Percentiles rank a stretch among this genome's conserved stretches.
Conservation (phyloP, 1,140 invertebrate species). For the Coelopa frigida region DNA sequence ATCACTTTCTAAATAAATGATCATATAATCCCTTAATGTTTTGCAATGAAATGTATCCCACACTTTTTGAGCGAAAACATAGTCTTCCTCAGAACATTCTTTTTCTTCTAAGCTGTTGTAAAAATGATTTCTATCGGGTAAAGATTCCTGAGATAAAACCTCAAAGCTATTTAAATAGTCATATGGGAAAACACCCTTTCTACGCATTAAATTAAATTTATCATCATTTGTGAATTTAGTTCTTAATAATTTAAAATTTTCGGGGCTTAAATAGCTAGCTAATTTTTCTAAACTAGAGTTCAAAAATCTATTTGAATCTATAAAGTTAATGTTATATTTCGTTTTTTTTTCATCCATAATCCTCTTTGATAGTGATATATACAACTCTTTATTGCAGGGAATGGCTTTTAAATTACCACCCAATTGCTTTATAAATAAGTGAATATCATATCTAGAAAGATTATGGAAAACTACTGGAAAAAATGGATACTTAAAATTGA, state of each 20-base stretch:
- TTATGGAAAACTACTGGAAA: constrained; percentile 43
- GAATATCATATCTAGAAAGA: constrained; percentile 34
- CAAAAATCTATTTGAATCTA: too few species aligned
- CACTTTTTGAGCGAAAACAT: constrained; percentile 43
- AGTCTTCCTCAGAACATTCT: constrained; percentile 32
- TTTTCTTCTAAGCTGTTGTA: constrained; percentile 30
- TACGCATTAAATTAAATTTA: constrained; percentile 25
- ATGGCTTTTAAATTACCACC: constrained; percentile 31
- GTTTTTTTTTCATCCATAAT: constrained; percentile 12
- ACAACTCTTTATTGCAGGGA: constrained; percentile 39
- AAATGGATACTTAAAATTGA: constrained; percentile 27
- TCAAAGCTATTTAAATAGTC: constrained; percentile 29
- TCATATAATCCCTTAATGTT: constrained; percentile 42
- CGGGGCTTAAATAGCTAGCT: too few species aligned
- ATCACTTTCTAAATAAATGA: constrained; percentile 45
- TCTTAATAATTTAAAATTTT: too few species aligned
- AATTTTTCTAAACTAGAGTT: too few species aligned
- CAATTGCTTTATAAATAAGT: constrained; percentile 39
- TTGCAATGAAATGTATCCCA: constrained; percentile 44
- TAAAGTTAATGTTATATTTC: constrained; percentile 25
- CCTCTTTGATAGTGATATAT: constrained; percentile 21
- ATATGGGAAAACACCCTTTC: constrained; percentile 38
- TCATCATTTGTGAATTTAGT: constrained; percentile 17
- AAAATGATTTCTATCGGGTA: constrained; percentile 32
- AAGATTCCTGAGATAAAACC: constrained; percentile 30